phyloP scores from a whole-genome alignment of 2,797 vertebrate genomes.

The Gorsachius magnificus region DNA sequence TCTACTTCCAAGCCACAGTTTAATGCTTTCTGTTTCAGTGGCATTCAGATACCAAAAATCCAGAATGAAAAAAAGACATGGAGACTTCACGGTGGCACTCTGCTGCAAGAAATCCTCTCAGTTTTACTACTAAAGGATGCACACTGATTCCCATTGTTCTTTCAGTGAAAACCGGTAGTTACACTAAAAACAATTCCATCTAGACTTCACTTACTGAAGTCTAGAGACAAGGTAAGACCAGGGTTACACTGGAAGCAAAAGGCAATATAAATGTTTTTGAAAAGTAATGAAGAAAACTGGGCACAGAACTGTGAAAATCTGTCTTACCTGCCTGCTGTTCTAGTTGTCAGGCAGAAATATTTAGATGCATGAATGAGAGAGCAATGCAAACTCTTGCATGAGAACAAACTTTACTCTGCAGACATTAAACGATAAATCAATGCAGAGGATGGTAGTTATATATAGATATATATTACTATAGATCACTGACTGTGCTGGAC shows the following conservation, averaged over 20 bases:
- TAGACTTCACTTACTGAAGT: neutral
- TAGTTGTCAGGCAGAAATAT: neutral
- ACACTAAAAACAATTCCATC: neutral
- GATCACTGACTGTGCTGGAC: neutral
- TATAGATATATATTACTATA: no score
- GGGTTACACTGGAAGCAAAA: neutral
- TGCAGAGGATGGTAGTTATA: neutral
- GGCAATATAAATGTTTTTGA: neutral
- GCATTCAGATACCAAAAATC: neutral
- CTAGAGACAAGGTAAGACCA: neutral
- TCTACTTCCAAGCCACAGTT: neutral
- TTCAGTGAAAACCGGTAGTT: neutral
- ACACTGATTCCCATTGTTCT: neutral
- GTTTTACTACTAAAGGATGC: neutral
- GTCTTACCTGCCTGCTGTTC: neutral
- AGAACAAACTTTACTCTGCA: neutral
- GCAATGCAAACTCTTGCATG: neutral
- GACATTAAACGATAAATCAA: neutral
- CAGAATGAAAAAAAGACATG: neutral
- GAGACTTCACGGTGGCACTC: rapidly evolving
- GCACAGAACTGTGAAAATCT: neutral
- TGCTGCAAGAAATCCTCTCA: neutral
- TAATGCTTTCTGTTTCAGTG: neutral
- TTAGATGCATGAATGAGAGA: neutral
- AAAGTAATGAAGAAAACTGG: neutral